A percentile compares a stretch with the other conserved stretches of the same genome.
phyloP scores from a whole-genome alignment of 2,888 invertebrate species.

The Ichneumoninae sp. region DNA sequence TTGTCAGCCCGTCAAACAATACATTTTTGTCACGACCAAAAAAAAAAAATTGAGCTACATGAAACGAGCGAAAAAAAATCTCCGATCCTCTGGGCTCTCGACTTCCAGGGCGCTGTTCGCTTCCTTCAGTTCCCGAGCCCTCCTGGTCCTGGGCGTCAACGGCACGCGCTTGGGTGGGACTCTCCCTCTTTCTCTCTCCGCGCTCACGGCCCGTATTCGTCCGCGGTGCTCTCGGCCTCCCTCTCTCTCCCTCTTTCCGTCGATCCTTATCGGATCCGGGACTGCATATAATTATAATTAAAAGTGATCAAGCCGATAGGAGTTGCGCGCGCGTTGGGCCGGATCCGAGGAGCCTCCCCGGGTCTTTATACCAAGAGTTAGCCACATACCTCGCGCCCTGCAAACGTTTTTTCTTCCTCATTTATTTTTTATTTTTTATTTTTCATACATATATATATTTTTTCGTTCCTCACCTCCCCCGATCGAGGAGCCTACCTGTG shows the following conservation, averaged over 20 bases:
- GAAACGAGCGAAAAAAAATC: background rate
- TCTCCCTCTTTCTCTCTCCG: conserved; percentile 60
- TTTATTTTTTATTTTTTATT: conserved; percentile 5
- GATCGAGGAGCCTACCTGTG: conserved; percentile 78
- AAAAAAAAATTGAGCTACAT: background rate
- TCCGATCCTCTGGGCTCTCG: conserved; percentile 4
- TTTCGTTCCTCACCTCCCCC: conserved; percentile 62
- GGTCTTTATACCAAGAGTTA: conserved; percentile 45
- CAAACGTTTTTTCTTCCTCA: conserved; percentile 43
- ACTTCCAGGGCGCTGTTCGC: conserved; percentile 2
- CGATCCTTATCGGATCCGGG: conserved; percentile 78
- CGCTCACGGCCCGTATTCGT: conserved; percentile 65
- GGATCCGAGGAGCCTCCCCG: conserved; percentile 56
- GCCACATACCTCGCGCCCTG: conserved; percentile 54
- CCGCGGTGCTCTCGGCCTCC: conserved; percentile 46
- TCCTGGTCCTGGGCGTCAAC: conserved; percentile 80
- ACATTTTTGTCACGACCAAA: background rate
- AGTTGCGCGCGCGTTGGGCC: conserved; percentile 52
- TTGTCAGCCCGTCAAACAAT: background rate
- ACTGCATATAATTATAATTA: conserved; percentile 84
- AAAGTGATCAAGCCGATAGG: conserved; percentile 82
- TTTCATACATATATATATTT: conserved; percentile 39
- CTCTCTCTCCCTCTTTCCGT: conserved; percentile 56
- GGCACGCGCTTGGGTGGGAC: conserved; percentile 83
- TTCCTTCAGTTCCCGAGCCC: conserved; percentile 59